Percentiles rank a stretch among this genome's conserved stretches.
phyloP scores from a whole-genome alignment of 2,888 invertebrate genomes.

The Metallyticus violacea region DNA sequence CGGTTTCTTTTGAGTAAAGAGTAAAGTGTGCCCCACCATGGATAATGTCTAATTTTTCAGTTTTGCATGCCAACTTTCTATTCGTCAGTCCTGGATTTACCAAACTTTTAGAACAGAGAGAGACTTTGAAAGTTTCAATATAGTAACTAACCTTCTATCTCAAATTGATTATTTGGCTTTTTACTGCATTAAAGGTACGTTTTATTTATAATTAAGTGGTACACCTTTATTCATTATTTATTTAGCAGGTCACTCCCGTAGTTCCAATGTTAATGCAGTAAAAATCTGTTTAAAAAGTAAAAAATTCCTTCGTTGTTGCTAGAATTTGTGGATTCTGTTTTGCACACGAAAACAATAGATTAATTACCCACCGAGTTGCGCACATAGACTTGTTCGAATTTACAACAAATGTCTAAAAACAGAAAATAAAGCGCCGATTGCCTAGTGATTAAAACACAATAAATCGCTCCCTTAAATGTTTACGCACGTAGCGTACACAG shows the following conservation, averaged over 20 bases:
- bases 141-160: background rate
- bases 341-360: background rate
- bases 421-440: background rate
- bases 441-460: background rate
- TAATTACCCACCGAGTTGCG: background rate
- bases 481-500: background rate
- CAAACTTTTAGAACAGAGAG: too few relatives aligned
- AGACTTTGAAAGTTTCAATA: background rate
- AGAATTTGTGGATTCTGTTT: background rate
- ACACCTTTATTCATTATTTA: too few relatives aligned
- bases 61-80: too few relatives aligned
- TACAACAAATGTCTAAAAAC: background rate
- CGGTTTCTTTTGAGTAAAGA: too few relatives aligned
- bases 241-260: background rate
- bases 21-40: too few relatives aligned
- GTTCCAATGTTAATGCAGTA: background rate
- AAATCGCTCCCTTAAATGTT: background rate
- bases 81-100: too few relatives aligned
- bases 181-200: background rate
- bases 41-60: too few relatives aligned
- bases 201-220: too few relatives aligned
- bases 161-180: background rate
- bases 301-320: background rate
- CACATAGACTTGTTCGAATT: background rate
- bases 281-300: background rate